phyloP scores from a whole-genome alignment of 2,888 invertebrate species.

The Sicus ferrugineus region DNA sequence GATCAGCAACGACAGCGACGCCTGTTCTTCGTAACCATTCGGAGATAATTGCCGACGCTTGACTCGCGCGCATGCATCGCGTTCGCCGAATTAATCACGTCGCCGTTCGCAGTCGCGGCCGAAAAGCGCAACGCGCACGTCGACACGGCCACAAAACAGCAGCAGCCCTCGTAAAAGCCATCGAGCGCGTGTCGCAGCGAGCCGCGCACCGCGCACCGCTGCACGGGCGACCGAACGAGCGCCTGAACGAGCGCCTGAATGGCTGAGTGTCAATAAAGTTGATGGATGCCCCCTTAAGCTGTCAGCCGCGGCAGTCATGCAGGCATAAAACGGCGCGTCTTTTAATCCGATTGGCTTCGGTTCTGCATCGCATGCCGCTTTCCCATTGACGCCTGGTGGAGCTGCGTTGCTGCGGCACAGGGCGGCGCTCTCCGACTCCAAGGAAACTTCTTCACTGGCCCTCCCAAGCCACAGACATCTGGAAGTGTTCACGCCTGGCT shows the following conservation, averaged over 20 bases:
- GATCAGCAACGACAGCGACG: neutral
- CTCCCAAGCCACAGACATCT: too few relatives aligned
- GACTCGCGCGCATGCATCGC: constrained; percentile 1
- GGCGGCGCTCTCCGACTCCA: too few relatives aligned
- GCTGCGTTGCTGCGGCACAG: too few relatives aligned
- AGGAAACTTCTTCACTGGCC: too few relatives aligned
- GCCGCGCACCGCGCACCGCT: constrained; percentile 25
- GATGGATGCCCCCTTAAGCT: constrained; percentile 53
- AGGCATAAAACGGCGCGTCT: constrained; percentile 38
- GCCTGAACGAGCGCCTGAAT: constrained; percentile 35
- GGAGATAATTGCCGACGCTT: constrained; percentile 6
- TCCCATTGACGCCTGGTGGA: neutral
- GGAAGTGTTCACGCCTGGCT: too few relatives aligned
- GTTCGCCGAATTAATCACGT: neutral
- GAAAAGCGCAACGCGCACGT: neutral
- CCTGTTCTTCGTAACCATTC: neutral
- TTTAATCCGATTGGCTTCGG: constrained; percentile 13
- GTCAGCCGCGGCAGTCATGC: constrained; percentile 48
- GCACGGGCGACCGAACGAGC: constrained; percentile 9
- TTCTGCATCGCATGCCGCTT: neutral
- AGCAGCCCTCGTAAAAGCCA: constrained; percentile 31
- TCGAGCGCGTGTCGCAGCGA: constrained; percentile 37
- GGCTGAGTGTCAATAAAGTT: constrained; percentile 55
- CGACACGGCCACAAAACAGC: constrained; percentile 21
- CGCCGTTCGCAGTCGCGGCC: neutral